phyloP scores from a whole-genome alignment of 2,888 invertebrate genomes.

The Cheilosia soror region DNA sequence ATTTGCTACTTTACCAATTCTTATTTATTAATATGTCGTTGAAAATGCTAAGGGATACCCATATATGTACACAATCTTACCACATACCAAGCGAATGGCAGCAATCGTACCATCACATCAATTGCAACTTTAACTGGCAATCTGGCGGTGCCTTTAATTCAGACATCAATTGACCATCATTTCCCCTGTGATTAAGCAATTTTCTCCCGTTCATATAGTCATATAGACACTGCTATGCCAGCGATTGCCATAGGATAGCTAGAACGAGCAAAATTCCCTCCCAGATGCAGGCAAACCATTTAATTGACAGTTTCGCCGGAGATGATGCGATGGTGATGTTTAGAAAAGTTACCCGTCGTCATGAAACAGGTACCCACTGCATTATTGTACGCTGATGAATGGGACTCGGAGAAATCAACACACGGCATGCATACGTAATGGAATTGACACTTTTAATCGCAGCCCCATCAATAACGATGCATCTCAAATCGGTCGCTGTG shows the following conservation, averaged over 20 bases:
- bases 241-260: conserved; percentile 22
- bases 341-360: conserved; percentile 41
- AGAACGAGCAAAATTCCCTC: conserved; percentile 22
- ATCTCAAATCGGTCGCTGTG: conserved; percentile 14
- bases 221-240: conserved; percentile 28
- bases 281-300: conserved; percentile 42
- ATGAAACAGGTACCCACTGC: conserved; percentile 30
- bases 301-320: conserved; percentile 63
- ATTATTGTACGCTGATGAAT: conserved; percentile 24
- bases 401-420: conserved; percentile 46
- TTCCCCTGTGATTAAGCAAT: conserved; percentile 69
- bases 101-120: conserved; percentile 35
- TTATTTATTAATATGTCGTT: conserved; percentile 37
- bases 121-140: conserved; percentile 33
- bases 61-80: conserved; percentile 1
- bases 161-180: conserved; percentile 71
- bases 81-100: conserved; percentile 10
- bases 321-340: conserved; percentile 33
- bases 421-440: conserved; percentile 69
- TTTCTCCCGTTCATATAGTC: conserved; percentile 59
- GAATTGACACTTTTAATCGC: conserved; percentile 70
- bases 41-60: conserved; percentile 33
- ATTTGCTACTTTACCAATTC: conserved; percentile 17
- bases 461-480: conserved; percentile 59
- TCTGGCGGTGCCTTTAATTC: conserved; percentile 62